Percentiles rank a stretch among this genome's conserved stretches.
Conservation (phyloP, 2,888 invertebrate genomes). For the Asteroscopus sphinx region DNA sequence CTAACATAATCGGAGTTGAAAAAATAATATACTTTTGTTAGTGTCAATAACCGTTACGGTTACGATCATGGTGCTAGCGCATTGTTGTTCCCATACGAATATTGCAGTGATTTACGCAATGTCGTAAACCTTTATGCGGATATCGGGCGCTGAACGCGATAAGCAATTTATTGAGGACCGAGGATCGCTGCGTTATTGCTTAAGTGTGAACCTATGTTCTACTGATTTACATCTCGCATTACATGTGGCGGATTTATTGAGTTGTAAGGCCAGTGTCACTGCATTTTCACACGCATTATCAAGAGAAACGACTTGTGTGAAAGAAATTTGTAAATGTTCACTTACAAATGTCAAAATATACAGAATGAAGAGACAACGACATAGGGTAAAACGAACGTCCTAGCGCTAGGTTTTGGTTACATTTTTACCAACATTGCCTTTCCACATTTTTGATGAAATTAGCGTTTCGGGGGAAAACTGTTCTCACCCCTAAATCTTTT, state of each 20-base stretch:
- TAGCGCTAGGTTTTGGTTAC: too few species aligned
- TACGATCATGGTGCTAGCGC: constrained; percentile 15
- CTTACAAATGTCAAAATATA: not conserved
- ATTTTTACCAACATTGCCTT: not conserved
- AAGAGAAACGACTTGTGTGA: not conserved
- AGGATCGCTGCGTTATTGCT: constrained; percentile 42
- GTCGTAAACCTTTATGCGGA: constrained; percentile 51
- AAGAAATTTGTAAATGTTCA: not conserved
- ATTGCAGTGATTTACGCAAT: constrained; percentile 40
- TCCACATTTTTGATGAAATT: too few species aligned
- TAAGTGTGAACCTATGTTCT: constrained; percentile 39
- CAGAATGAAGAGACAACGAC: not conserved
- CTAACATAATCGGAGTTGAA: not conserved
- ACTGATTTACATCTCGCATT: constrained; percentile 35
- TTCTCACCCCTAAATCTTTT: too few species aligned
- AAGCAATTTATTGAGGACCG: constrained; percentile 49
- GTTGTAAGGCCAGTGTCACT: constrained; percentile 3
- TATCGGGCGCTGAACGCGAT: constrained; percentile 47
- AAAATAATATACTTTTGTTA: constrained; percentile 21
- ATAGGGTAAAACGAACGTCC: too few species aligned
- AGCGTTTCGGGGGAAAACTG: too few species aligned
- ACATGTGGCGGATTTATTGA: constrained; percentile 23
- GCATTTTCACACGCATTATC: not conserved
- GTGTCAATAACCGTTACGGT: constrained; percentile 35
- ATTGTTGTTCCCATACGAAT: constrained; percentile 26